Evolutionary conservation across 2,888 invertebrate species (phyloP).

Genomic region (Matsumyia berberina): DNA sequence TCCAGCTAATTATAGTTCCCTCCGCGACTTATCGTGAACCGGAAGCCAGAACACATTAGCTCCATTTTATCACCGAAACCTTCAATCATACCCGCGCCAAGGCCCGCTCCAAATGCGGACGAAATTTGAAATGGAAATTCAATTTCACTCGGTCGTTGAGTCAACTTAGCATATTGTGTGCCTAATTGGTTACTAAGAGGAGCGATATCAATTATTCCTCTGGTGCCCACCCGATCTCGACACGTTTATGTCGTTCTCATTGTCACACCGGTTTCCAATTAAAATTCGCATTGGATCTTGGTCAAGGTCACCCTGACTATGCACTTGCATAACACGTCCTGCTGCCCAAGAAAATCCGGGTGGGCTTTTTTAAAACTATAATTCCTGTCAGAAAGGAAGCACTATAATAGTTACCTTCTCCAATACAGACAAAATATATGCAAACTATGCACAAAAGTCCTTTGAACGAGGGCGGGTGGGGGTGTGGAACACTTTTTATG

Average conservation of each 20-base stretch:
- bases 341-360: slow-evolving; percentile 29
- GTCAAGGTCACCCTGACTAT: slow-evolving; percentile 54
- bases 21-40: slow-evolving; percentile 10
- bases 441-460: slow-evolving; percentile 46
- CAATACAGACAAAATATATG: slow-evolving; percentile 4
- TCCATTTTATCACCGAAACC: slow-evolving; percentile 12
- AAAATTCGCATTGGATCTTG: slow-evolving; percentile 72
- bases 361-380: slow-evolving; percentile 42
- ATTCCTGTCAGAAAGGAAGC: slow-evolving; percentile 61
- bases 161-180: slow-evolving; percentile 37
- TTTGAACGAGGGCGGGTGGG: slow-evolving; percentile 17
- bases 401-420: slow-evolving; percentile 38
- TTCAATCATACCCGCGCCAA: too few relatives aligned
- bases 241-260: slow-evolving; percentile 5
- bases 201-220: slow-evolving; percentile 44
- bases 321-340: slow-evolving; percentile 47
- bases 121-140: neutral
- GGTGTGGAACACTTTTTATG: slow-evolving; percentile 38
- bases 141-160: slow-evolving; percentile 5
- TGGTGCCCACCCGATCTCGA: neutral
- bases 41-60: slow-evolving; percentile 8
- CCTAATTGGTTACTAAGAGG: slow-evolving; percentile 39
- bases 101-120: too few relatives aligned
- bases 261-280: slow-evolving; percentile 62
- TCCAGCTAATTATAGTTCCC: neutral